Base-by-base conservation (phyloP, 2,888 invertebrate species). In the Drosophila algonquin region DNA sequence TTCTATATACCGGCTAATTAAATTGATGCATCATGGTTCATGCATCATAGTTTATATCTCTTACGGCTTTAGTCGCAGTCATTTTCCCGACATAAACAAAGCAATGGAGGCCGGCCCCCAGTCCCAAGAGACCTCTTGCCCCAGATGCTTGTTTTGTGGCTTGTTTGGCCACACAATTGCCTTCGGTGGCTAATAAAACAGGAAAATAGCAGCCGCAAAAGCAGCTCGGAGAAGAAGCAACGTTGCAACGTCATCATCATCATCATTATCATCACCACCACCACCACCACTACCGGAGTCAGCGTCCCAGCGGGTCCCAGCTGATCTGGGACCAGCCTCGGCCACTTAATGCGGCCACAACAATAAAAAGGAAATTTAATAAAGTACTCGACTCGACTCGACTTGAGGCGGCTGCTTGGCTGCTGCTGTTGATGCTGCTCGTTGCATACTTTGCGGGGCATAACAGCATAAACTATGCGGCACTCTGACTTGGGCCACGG, bases 401-500 rank as follows among this genome's bases (percentile, higher is more conserved):
- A n/a, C 40, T 40, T 40, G n/a, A 40, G 40, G 40, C 40, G 14
- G 9, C 32, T 32, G 32, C 32, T 32, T 24, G 24, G 40, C 14
- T 40, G 40, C 40, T n/a, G 57, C 72, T 77, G 21, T 3, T 21
- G 21, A 0, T 21, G 21, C 21, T 21, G 21, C 78, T 67, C 69
- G 77, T 86, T 71, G 88, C 87, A 84, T 86, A 84, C 87, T 83
- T 82, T 82, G 79, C 69, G 82, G 89, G 75, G 73, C 81, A 87
- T 79, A 87, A 76, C 75, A 79, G 80, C 86, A 85, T 75, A 86
- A 85, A 83, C 88, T 80, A 81, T 79, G 67, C 63, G 73, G 48
- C 67, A 64, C 45, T 12, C 64, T 7, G 30, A 65, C 60, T 55
- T 16, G 44, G 12, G 8, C 27, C 57, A 69, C 72, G 77, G 58